phyloP scores from a whole-genome alignment of 2,888 invertebrate genomes.

The Tipula helvola region DNA sequence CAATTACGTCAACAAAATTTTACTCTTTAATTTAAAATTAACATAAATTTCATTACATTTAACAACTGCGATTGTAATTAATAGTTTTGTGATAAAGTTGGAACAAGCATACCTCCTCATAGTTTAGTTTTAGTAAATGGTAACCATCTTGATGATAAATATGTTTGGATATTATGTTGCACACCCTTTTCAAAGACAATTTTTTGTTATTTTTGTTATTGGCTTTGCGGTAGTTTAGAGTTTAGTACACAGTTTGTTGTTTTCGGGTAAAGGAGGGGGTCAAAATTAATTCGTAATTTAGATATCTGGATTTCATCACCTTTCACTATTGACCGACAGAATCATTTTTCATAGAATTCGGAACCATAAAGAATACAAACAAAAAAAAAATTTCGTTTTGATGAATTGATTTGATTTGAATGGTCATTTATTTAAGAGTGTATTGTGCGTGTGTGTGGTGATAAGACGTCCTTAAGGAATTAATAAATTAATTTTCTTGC shows the following conservation, averaged over 20 bases:
- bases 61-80: not conserved
- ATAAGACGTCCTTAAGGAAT: not conserved
- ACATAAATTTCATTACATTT: not conserved
- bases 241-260: not conserved
- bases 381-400: not conserved
- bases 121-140: not conserved
- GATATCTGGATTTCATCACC: slow-evolving; percentile 8
- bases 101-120: not conserved
- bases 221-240: not conserved
- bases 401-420: not conserved
- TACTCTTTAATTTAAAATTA: not conserved
- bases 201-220: not conserved
- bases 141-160: not conserved
- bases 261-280: not conserved
- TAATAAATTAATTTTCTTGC: not conserved
- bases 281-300: not conserved
- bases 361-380: not conserved
- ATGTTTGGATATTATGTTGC: not conserved
- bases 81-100: not conserved
- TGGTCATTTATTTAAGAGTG: not conserved
- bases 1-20: not conserved
- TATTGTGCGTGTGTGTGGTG: not conserved
- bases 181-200: slow-evolving; percentile 4
- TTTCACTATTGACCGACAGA: slow-evolving; percentile 7
- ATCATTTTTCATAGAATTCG: slow-evolving; percentile 5